Percentiles rank a stretch among this genome's conserved stretches.
Conservation (phyloP, 2,888 invertebrate species). For the Bellardia pandia region DNA sequence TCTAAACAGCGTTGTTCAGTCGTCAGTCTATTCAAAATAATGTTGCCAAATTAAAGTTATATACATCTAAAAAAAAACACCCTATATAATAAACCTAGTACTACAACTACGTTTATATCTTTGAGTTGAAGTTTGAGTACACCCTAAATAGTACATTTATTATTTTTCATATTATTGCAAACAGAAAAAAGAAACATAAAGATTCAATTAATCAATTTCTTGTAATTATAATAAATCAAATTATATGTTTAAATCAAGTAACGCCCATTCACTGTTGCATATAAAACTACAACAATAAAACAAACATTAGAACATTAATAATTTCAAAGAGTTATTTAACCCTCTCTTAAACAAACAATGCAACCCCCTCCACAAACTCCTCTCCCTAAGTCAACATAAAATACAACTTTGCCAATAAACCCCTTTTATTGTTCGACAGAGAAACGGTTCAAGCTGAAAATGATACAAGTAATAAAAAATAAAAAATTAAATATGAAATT, state of each 20-base stretch:
- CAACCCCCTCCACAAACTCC: conserved; percentile 1
- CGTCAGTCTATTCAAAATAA: too few species aligned
- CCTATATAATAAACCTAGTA: neutral
- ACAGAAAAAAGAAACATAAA: conserved; percentile 22
- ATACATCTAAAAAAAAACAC: too few species aligned
- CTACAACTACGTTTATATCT: neutral
- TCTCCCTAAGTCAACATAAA: conserved; percentile 25
- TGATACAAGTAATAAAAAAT: conserved; percentile 51
- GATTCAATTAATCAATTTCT: conserved; percentile 67
- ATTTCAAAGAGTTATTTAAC: conserved; percentile 61
- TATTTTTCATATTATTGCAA: neutral
- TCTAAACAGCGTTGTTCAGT: too few species aligned
- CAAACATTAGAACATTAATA: conserved; percentile 65
- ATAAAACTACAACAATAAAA: conserved; percentile 53
- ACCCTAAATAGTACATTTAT: neutral
- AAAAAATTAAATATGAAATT: conserved; percentile 54
- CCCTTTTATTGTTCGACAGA: conserved; percentile 36
- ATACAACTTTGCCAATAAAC: conserved; percentile 42
- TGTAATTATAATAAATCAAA: conserved; percentile 71
- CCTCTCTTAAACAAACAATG: conserved; percentile 53
- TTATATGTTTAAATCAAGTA: conserved; percentile 48
- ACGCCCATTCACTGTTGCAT: conserved; percentile 66
- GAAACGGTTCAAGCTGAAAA: neutral
- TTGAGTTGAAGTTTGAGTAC: neutral
- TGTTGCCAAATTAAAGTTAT: too few species aligned